Percentiles rank a stretch among this genome's conserved stretches.
These are phyloP conservation scores for Macrosteles quadrilineatus DNA, from an alignment of 1,140 invertebrate genomes.

Conservation along the genomic window DNA sequence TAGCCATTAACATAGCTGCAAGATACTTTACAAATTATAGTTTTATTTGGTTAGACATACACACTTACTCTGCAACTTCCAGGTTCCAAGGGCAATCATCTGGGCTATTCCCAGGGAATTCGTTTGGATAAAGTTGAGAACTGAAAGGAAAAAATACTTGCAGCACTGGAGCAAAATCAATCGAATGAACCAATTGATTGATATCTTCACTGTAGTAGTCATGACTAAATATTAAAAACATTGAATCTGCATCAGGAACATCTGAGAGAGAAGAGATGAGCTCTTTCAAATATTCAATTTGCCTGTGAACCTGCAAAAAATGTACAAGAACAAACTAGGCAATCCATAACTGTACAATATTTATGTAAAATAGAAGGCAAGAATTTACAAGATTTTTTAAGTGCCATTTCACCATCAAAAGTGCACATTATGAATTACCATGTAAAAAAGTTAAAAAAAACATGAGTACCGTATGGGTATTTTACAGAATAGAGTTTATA, in stretches of 20 bases:
- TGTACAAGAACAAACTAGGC: slow-evolving; percentile 26
- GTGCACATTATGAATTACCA: background rate
- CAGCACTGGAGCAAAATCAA: slow-evolving; percentile 70
- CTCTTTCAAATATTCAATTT: slow-evolving; percentile 87
- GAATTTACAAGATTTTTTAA: background rate
- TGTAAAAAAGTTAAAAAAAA: background rate
- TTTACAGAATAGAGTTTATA: background rate
- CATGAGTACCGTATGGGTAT: background rate
- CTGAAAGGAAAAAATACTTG: slow-evolving; percentile 97
- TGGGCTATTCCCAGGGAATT: slow-evolving; percentile 90
- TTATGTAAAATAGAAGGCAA: background rate
- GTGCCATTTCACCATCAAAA: background rate
- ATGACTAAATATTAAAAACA: slow-evolving; percentile 91
- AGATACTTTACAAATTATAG: no score
- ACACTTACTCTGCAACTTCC: slow-evolving; percentile 48
- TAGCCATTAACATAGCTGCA: no score
- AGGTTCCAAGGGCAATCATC: slow-evolving; percentile 91
- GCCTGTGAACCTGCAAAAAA: slow-evolving; percentile 80
- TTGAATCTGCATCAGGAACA: slow-evolving; percentile 83
- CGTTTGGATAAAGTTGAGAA: slow-evolving; percentile 87
- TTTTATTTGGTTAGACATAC: no score
- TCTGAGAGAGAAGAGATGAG: slow-evolving; percentile 88
- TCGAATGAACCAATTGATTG: slow-evolving; percentile 72
- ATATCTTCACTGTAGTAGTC: slow-evolving; percentile 91
- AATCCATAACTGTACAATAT: background rate